These are phyloP conservation scores for Mythimna loreyi DNA, from an alignment of 2,888 invertebrate genomes.

Conservation along the genomic window DNA sequence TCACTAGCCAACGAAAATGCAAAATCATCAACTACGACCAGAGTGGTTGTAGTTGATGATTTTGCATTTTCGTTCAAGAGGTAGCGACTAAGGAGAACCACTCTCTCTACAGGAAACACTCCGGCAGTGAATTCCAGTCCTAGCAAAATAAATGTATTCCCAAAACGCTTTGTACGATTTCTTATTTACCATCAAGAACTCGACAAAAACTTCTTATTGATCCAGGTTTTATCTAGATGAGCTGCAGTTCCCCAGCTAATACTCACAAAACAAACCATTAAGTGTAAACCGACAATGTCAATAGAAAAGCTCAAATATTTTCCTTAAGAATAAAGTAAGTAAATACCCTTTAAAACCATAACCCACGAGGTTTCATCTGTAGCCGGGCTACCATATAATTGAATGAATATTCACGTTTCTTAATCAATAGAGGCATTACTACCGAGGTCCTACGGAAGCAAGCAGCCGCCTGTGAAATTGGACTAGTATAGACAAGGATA, in stretches of 20 bases:
- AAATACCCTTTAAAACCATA: slow-evolving; percentile 71
- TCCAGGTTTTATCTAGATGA: slow-evolving; percentile 22
- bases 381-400: slow-evolving; percentile 86
- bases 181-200: not conserved
- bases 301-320: slow-evolving; percentile 58
- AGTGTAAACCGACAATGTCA: slow-evolving; percentile 42
- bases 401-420: slow-evolving; percentile 90
- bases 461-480: slow-evolving; percentile 89
- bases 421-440: slow-evolving; percentile 89
- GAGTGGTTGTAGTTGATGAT: too few species aligned
- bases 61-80: too few species aligned
- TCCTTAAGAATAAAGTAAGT: slow-evolving; percentile 55
- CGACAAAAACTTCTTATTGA: slow-evolving; percentile 9
- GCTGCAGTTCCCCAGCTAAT: slow-evolving; percentile 19
- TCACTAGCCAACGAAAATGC: too few species aligned
- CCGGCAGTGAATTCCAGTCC: too few species aligned
- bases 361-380: slow-evolving; percentile 80
- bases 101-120: too few species aligned
- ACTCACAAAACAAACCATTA: slow-evolving; percentile 43
- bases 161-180: too few species aligned
- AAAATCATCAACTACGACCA: too few species aligned
- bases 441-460: slow-evolving; percentile 82
- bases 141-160: too few species aligned
- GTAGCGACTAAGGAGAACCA: too few species aligned
- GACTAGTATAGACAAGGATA: slow-evolving; percentile 82